These are phyloP conservation scores for Saxidomus purpurata DNA, from an alignment of 1,140 invertebrate species.

Conservation along the genomic window DNA sequence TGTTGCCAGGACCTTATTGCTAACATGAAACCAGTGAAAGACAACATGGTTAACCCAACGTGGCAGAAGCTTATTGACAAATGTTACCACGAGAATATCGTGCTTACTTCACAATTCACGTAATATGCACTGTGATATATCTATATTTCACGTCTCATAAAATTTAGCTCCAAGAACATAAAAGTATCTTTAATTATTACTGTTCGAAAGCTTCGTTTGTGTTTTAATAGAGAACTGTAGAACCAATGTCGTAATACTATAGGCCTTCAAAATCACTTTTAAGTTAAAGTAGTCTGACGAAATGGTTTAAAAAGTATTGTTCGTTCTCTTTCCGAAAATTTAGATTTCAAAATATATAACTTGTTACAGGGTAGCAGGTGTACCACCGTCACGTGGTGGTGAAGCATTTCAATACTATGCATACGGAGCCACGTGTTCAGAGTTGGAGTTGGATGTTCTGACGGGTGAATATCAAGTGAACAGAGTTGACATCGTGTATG, in stretches of 20 bases:
- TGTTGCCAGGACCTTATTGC: slow-evolving; percentile 72
- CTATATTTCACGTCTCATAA: no score
- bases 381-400: neutral
- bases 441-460: slow-evolving; percentile 75
- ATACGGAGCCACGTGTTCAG: slow-evolving; percentile 66
- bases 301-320: no score
- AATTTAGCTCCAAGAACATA: no score
- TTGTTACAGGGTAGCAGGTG: neutral
- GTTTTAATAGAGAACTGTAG: no score
- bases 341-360: no score
- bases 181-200: no score
- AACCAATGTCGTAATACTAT: no score
- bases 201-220: no score
- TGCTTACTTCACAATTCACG: slow-evolving; percentile 64
- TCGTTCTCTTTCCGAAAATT: no score
- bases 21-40: slow-evolving; percentile 72
- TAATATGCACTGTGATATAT: slow-evolving; percentile 36
- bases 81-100: slow-evolving; percentile 58
- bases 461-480: slow-evolving; percentile 87
- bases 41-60: slow-evolving; percentile 65
- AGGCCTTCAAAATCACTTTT: no score
- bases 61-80: slow-evolving; percentile 67
- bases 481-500: slow-evolving; percentile 84
- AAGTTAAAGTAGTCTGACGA: no score
- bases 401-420: slow-evolving; percentile 48